Base-by-base conservation (phyloP, 2,797 vertebrate species). In the Myotis daubentonii region DNA sequence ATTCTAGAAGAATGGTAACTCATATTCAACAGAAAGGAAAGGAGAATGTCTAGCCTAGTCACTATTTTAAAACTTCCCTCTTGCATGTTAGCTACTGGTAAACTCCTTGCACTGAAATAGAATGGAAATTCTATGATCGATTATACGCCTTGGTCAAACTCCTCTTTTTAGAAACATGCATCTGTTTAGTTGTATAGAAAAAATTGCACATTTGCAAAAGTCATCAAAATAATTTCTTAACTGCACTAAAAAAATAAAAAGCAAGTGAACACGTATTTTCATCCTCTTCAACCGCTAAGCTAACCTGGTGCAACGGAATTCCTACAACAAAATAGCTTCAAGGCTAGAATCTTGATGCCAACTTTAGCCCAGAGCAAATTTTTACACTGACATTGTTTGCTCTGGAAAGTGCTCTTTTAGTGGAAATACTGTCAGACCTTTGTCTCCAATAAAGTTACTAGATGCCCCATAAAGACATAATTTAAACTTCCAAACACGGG, bases 281-380 rank as follows among this genome's bases (percentile, higher is more conserved):
- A 89, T 68, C 8, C 20, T 25, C 7, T 89, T 83, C 84, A 93
- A 76, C 36, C 87, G 72, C 36, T 93, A 65, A 90, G 13, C 22
- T 88, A 84, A 97, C 74, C n/a, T 49, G 75, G 49, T 20, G 44
- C 76, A 96, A 95, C 19, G 55, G 68, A 94, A 94, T 86, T 91
- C 96, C 83, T 92, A 76, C 97, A 94, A 96, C 25, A 96, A 96
- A 98, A 97, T 68, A 96, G 66, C 66, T 97, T 53, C 89, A 97
- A 62, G 87, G 53, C 89, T 97, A 92, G 92, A 95, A 91, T 65
- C 60, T 84, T 95, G 55, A 94, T 88, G 83, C 30, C 94, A 92
- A 36, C 75, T 95, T 91, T 97, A 96, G 91, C 91, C 90, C 83
- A 74, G 5, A 97, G 92, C 86, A 96, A 97, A 97, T 96, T 95